Conservation (phyloP, 2,888 invertebrate species). For the Molanna angustata region DNA sequence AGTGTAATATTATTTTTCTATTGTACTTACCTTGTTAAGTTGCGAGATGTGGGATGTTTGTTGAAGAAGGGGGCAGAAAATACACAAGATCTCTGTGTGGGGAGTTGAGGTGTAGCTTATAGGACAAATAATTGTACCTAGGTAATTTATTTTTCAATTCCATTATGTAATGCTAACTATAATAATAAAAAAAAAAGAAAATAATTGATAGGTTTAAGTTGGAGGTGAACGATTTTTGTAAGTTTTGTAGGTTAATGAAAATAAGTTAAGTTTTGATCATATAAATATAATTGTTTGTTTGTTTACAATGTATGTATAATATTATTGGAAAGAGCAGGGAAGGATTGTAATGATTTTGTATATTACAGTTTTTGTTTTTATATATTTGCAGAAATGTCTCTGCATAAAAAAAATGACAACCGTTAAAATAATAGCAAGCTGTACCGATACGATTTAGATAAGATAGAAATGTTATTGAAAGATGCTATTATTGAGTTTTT, state of each 20-base stretch:
- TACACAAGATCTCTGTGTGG: not conserved
- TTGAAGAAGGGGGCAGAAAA: too few relatives aligned
- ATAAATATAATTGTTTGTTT: conserved; percentile 29
- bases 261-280: conserved; percentile 30
- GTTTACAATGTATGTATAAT: conserved; percentile 23
- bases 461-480: too few relatives aligned
- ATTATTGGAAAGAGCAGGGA: conserved; percentile 9
- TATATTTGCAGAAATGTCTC: too few relatives aligned
- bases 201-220: conserved; percentile 45
- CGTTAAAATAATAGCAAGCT: too few relatives aligned
- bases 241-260: conserved; percentile 50
- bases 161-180: conserved; percentile 54
- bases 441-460: too few relatives aligned
- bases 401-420: too few relatives aligned
- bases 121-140: conserved; percentile 55
- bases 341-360: conserved; percentile 6
- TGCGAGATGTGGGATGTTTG: not conserved
- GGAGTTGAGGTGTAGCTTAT: conserved; percentile 19
- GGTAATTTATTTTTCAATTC: conserved; percentile 61
- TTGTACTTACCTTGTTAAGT: conserved; percentile 22
- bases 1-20: conserved; percentile 32
- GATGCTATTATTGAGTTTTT: too few relatives aligned
- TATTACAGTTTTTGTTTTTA: conserved; percentile 17
- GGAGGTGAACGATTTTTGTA: conserved; percentile 46
- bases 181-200: conserved; percentile 16